These are phyloP conservation scores for Synergus umbraculus DNA, from an alignment of 2,888 invertebrate genomes.

Conservation along the genomic window DNA sequence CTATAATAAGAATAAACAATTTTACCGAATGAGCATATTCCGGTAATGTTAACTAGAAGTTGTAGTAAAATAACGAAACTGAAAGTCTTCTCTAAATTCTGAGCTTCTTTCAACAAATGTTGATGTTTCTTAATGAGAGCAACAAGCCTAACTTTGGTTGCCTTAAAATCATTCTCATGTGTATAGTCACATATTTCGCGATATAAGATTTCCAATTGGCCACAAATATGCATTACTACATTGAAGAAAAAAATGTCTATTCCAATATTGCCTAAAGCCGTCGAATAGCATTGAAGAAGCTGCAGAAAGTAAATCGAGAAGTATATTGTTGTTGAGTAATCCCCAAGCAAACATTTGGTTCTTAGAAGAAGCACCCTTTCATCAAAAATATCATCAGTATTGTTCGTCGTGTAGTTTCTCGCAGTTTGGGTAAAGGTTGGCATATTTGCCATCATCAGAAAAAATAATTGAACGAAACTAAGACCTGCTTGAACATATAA, in stretches of 20 bases:
- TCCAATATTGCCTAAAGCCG: constrained; percentile 56
- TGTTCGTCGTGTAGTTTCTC: neutral
- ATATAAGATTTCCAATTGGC: constrained; percentile 68
- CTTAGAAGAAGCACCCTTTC: neutral
- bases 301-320: neutral
- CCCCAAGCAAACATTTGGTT: neutral
- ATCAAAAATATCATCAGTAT: neutral
- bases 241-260: constrained; percentile 68
- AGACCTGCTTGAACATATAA: neutral
- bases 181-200: constrained; percentile 56
- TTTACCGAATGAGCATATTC: neutral
- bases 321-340: neutral
- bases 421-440: neutral
- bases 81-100: constrained; percentile 52
- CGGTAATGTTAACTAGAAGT: constrained; percentile 42
- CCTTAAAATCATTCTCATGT: neutral
- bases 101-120: constrained; percentile 43
- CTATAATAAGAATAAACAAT: neutral
- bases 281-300: neutral
- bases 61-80: constrained; percentile 55
- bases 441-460: neutral
- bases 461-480: neutral
- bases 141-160: constrained; percentile 40
- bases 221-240: constrained; percentile 70
- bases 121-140: constrained; percentile 39